Evolutionary conservation across 2,888 invertebrate species (phyloP), one percentile per base, ranked within the genome.

Genomic region (Willowsia nigromaculata): DNA sequence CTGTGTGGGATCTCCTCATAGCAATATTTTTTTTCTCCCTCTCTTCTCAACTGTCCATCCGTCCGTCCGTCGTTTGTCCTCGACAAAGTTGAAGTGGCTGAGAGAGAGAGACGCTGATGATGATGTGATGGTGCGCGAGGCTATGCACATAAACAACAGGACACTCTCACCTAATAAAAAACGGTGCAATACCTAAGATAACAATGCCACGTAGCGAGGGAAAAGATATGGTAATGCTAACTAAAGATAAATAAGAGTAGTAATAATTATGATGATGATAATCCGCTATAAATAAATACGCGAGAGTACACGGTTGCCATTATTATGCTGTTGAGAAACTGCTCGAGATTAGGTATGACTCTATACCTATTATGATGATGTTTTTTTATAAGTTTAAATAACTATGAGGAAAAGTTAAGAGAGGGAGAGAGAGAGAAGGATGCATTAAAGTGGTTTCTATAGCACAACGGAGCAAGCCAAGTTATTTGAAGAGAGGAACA

Each of bases 401-500:
- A 56, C 9, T 25, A n/a, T 7, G 6, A 13, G 15, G 18, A 9
- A 53, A 15, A 18, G 53, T 18, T 53, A 13, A 18, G 53, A n/a
- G 27, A 27, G 59, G 13, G 59, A 59, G 59, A 65, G 65, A 33
- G 65, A 68, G 65, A 68, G 65, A 68, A n/a, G 9, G 65, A 33
- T 5, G 37, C 3, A 68, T 37, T n/a, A 68, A 40, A 62, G 53
- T 18, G 15, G 53, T 53, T 53, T 53, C 18, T 53, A 18, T 6
- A 53, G 6, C 6, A 18, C n/a, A 53, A n/a, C 7, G 18, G 18
- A 9, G 15, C 56, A 59, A 9, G 27, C 27, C 15, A 11, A 27
- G n/a, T 25, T 30, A 30, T 59, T 30, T 59, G 15, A 33, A 65
- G 0, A 37, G 65, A n/a, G 65, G 33, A 18, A 30, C 13, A 15